These are phyloP conservation scores for Caerostris extrusa DNA, from an alignment of 1,140 invertebrate genomes.

Conservation along the genomic window DNA sequence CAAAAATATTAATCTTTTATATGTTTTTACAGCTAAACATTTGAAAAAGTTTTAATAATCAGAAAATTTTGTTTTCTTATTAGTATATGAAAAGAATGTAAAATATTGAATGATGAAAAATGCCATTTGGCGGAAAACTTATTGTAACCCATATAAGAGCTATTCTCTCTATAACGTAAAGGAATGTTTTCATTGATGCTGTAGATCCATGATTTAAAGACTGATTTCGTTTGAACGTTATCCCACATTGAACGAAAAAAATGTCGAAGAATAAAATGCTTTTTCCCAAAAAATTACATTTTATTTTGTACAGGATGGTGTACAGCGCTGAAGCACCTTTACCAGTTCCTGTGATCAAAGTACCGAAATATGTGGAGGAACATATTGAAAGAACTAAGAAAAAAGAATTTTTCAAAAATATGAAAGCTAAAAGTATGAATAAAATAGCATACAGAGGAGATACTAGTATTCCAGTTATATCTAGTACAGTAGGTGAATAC, in stretches of 20 bases:
- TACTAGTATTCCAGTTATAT: constrained; percentile 76
- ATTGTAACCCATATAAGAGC: background rate
- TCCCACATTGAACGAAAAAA: background rate
- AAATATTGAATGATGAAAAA: no score
- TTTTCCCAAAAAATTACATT: background rate
- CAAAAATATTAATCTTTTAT: no score
- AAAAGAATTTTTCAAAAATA: constrained; percentile 56
- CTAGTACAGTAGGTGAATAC: constrained; percentile 69
- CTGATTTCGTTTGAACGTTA: background rate
- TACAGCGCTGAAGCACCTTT: background rate
- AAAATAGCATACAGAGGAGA: constrained; percentile 66
- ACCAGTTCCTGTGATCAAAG: constrained; percentile 77
- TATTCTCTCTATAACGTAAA: background rate
- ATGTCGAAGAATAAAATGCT: background rate
- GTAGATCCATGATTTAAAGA: background rate
- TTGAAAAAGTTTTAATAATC: no score
- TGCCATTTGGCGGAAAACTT: no score
- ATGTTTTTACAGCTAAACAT: no score
- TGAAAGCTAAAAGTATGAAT: background rate
- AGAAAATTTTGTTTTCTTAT: no score
- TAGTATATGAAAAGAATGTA: no score
- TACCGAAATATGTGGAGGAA: constrained; percentile 78
- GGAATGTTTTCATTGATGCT: background rate
- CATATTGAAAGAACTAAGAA: constrained; percentile 68
- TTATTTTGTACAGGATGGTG: background rate